Evolutionary conservation across 1,140 invertebrate species (phyloP).

Genomic region (Meloidogyne floridensis): DNA sequence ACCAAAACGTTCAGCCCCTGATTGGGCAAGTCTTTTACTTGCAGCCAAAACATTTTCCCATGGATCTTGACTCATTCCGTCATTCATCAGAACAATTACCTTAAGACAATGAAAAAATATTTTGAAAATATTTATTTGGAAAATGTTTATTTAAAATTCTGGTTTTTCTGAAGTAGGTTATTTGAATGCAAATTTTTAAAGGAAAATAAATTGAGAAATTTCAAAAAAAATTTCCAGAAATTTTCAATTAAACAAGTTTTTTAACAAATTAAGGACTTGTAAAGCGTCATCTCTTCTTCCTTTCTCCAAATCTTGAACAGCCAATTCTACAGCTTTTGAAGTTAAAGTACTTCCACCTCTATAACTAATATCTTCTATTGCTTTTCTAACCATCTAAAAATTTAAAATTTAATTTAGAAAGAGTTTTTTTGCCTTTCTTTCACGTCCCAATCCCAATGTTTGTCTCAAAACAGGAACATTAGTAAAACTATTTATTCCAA

Average conservation of each 20-base stretch:
- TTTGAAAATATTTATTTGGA: too few species aligned
- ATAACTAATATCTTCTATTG: slow-evolving; percentile 60
- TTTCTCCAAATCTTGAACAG: slow-evolving; percentile 51
- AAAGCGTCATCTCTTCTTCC: slow-evolving; percentile 52
- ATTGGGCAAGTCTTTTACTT: slow-evolving; percentile 41
- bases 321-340: slow-evolving; percentile 58
- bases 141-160: too few species aligned
- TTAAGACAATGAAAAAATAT: slow-evolving; percentile 4
- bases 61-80: slow-evolving; percentile 59
- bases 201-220: too few species aligned
- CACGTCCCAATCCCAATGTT: slow-evolving; percentile 56
- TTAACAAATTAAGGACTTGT: slow-evolving; percentile 17
- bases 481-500: slow-evolving; percentile 61
- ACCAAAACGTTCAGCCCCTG: slow-evolving; percentile 57
- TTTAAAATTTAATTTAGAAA: slow-evolving; percentile 18
- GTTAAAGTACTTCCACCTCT: slow-evolving; percentile 56
- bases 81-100: slow-evolving; percentile 61
- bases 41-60: slow-evolving; percentile 53
- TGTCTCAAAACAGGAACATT: slow-evolving; percentile 52
- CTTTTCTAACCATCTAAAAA: slow-evolving; percentile 55
- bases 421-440: slow-evolving; percentile 45
- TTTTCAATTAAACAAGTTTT: too few species aligned
- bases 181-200: too few species aligned
- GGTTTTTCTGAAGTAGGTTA: too few species aligned
- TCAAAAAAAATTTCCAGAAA: too few species aligned